A percentile compares a stretch with the other conserved stretches of the same genome.
These are phyloP conservation scores for Buphagus erythrorhynchus DNA, from an alignment of 2,797 vertebrate species.

Conservation along the genomic window DNA sequence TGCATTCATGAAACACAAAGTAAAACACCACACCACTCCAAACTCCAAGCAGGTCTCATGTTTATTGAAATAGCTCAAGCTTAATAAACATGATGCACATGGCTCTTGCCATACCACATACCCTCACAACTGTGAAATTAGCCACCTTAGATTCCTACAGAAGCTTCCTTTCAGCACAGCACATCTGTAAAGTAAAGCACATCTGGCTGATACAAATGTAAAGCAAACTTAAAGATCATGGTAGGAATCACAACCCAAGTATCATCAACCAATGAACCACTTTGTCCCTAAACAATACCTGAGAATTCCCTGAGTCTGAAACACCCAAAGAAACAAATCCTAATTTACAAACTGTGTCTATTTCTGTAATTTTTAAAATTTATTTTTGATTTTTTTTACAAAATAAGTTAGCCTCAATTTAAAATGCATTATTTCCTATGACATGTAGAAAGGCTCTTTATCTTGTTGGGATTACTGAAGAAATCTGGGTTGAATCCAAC, in stretches of 20 bases:
- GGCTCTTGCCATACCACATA: not conserved
- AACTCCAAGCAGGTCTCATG: not conserved
- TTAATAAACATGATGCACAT: not conserved
- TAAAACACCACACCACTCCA: not conserved
- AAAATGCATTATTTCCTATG: not conserved
- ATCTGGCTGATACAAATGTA: not conserved
- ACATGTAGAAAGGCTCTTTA: not conserved
- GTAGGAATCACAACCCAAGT: not conserved
- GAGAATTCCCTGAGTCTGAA: constrained; percentile 28
- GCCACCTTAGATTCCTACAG: not conserved
- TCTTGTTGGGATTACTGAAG: not conserved
- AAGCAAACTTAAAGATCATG: not conserved
- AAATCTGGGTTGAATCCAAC: not conserved
- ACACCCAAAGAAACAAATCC: fast-evolving
- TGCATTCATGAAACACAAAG: not conserved
- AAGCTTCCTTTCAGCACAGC: not conserved
- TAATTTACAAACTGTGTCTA: not conserved
- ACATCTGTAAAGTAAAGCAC: not conserved
- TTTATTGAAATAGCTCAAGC: constrained; percentile 42
- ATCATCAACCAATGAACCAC: not conserved
- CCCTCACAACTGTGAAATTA: not conserved
- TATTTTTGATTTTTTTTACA: not conserved
- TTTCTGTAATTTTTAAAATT: not conserved
- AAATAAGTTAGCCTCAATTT: not conserved
- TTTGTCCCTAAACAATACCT: not conserved